These are phyloP conservation scores for Pycnonotus jocosus DNA, from an alignment of 2,113 vertebrate species.

Conservation along the genomic window DNA sequence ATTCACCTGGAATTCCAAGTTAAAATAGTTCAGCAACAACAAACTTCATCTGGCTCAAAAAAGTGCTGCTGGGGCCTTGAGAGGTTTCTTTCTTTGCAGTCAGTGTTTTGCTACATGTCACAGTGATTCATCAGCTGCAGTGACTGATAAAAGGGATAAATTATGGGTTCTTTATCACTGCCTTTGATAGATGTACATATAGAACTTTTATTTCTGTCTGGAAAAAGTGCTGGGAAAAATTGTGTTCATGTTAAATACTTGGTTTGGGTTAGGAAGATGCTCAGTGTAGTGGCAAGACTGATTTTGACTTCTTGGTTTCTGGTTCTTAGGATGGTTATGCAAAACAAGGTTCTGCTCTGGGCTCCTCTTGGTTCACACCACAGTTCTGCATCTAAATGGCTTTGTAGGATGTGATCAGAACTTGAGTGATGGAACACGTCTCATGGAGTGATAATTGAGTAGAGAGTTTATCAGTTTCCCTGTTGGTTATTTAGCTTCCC, in stretches of 20 bases:
- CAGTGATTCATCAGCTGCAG: neutral
- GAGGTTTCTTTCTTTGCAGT: neutral
- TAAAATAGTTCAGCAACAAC: neutral
- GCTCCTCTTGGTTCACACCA: neutral
- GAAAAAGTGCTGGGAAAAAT: neutral
- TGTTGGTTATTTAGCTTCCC: neutral
- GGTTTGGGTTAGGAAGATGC: neutral
- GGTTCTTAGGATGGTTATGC: neutral
- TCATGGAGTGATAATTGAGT: neutral
- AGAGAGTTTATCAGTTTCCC: neutral
- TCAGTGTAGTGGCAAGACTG: neutral
- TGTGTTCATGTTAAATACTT: neutral
- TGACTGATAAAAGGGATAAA: neutral
- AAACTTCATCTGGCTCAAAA: neutral
- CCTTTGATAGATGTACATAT: rapidly evolving
- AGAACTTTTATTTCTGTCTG: neutral
- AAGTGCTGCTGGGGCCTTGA: neutral
- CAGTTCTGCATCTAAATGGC: neutral
- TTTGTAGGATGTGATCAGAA: neutral
- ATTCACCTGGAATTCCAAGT: neutral
- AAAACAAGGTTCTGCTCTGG: neutral
- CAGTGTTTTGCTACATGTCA: neutral
- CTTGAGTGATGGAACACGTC: neutral
- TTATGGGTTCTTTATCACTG: neutral
- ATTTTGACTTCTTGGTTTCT: neutral